A percentile compares a stretch with the other conserved stretches of the same genome.
These are phyloP conservation scores for Meandrina meandrites DNA, from an alignment of 92 coral and sea anemone genomes.

Conservation along the genomic window DNA sequence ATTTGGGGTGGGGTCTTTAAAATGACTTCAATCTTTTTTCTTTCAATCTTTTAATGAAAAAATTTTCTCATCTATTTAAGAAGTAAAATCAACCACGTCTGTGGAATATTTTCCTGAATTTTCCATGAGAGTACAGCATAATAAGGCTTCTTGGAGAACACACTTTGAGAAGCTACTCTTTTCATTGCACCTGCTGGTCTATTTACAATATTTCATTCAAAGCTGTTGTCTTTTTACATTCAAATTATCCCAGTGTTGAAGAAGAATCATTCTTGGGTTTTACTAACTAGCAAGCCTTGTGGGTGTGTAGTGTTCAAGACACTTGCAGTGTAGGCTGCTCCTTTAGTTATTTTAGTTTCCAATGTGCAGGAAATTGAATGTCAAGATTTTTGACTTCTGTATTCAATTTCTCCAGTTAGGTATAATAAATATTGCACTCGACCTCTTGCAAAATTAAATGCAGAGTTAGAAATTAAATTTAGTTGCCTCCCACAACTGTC, in stretches of 20 bases:
- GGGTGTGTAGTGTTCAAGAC: neutral
- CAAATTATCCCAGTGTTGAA: neutral
- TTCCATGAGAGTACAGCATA: neutral
- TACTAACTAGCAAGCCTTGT: neutral
- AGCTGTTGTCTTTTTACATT: slow-evolving; percentile 8
- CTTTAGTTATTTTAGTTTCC: slow-evolving; percentile 4
- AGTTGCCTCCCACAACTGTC: neutral
- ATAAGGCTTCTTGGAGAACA: neutral
- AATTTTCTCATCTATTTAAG: neutral
- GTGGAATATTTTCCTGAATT: neutral
- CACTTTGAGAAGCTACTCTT: slow-evolving; percentile 1
- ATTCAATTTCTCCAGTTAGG: neutral
- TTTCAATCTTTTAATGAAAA: neutral
- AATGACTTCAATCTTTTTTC: neutral
- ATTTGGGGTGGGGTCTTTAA: slow-evolving; percentile 22
- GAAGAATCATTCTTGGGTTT: neutral
- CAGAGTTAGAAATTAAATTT: neutral
- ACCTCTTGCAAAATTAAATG: neutral
- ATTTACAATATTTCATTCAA: slow-evolving; percentile 23
- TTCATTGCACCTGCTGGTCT: slow-evolving; percentile 33
- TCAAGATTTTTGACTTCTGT: neutral
- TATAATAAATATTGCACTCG: neutral
- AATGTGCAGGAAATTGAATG: neutral
- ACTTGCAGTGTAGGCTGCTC: neutral
- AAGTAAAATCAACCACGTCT: neutral